Base-by-base conservation (phyloP, 2,888 invertebrate species). In the Cheiracanthium punctorium region DNA sequence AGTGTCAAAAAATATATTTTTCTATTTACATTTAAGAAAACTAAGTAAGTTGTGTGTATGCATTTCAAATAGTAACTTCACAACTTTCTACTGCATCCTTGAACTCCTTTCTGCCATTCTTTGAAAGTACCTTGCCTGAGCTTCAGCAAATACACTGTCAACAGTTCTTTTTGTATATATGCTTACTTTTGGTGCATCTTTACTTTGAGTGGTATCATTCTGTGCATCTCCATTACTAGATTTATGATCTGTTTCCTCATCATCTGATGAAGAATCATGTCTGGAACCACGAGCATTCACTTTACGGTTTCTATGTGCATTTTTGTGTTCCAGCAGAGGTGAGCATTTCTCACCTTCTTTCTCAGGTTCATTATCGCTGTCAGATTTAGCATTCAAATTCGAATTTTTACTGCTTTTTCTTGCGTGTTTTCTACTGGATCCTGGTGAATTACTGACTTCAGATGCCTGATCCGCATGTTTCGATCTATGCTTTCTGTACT, bases 71-170 rank as follows among this genome's bases (percentile, higher is more conserved):
- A n/a, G n/a, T n/a, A n/a, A n/a, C n/a, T n/a, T n/a, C n/a, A n/a
- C n/a, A n/a, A n/a, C n/a, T n/a, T n/a, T n/a, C n/a, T n/a, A n/a
- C n/a, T n/a, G n/a, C n/a, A 37, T 37, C 69, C 48, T 74, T 28
- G 7, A 24, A 71, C 32, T 70, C 14, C 76, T 58, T 0, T 20
- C 84, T 70, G 88, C 89, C 80, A 90, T 90, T 80, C 91, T 87
- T 58, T 88, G 81, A 24, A 91, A 89, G 88, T 91, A 91, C 41
- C 91, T 89, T 28, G 90, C 93, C 37, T 96, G 91, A 20, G 97
- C 96, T 82, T 94, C 95, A 82, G 95, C 95, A 91, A 95, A 96
- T 1, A 94, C 93, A 73, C 93, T 93, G 8, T 96, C 97, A 20
- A 96, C 94, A 33, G 96, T 97, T 89, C 96, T 93, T 74, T 88